phyloP scores from a whole-genome alignment of 2,797 vertebrate species.

The Malacoraja senta region DNA sequence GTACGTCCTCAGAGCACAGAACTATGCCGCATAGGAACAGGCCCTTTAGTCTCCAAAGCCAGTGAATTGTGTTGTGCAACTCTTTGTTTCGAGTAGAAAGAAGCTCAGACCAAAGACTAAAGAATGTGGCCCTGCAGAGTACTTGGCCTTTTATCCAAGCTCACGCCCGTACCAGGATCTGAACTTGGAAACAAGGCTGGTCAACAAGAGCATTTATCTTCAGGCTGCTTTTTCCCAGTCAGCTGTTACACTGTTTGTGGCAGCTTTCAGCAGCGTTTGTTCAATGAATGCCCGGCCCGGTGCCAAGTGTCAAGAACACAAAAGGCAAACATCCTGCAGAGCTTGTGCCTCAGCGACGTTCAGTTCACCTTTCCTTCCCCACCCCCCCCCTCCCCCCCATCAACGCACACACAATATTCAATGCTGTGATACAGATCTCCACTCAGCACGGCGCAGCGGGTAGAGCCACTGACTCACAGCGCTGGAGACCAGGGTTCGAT shows the following conservation, averaged over 20 bases:
- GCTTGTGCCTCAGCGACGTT: not conserved
- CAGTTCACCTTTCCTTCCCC: not conserved
- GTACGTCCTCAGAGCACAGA: not conserved
- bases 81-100: no score
- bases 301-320: not conserved
- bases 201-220: conserved; percentile 1
- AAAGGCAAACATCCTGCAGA: not conserved
- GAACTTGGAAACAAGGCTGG: not conserved
- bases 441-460: no score
- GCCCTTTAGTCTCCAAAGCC: not conserved
- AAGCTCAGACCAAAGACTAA: no score
- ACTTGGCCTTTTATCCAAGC: not conserved
- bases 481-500: no score
- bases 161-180: not conserved
- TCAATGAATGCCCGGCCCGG: not conserved
- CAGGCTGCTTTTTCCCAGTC: not conserved
- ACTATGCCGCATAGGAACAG: no score
- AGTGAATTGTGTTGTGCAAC: not conserved
- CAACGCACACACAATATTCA: not conserved
- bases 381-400: not conserved
- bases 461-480: no score
- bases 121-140: not conserved
- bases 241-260: not conserved
- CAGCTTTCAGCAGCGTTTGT: not conserved
- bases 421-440: not conserved